These are phyloP conservation scores for Torymus tubicola DNA, from an alignment of 2,888 invertebrate genomes.

Conservation along the genomic window DNA sequence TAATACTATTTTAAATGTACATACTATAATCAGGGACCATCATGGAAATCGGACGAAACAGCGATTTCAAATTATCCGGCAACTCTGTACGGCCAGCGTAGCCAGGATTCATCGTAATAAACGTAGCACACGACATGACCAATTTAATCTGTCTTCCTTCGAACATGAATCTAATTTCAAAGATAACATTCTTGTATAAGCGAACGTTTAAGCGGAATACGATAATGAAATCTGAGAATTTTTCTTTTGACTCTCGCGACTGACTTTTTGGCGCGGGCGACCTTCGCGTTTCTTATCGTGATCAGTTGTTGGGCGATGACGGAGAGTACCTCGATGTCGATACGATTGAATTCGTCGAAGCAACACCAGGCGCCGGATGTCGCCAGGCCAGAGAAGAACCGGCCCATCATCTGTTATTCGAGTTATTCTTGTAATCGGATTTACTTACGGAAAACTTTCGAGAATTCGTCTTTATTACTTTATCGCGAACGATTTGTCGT, in stretches of 20 bases:
- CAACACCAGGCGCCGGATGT: constrained; percentile 96
- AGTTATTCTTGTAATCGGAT: too few relatives aligned
- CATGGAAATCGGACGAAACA: constrained; percentile 93
- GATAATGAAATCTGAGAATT: too few relatives aligned
- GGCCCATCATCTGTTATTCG: constrained; percentile 87
- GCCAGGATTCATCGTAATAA: constrained; percentile 95
- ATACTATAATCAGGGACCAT: constrained; percentile 94
- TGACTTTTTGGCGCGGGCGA: constrained; percentile 80
- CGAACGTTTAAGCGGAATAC: too few relatives aligned
- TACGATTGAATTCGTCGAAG: constrained; percentile 94
- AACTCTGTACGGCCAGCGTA: constrained; percentile 93
- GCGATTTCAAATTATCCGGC: constrained; percentile 91
- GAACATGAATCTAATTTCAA: constrained; percentile 85
- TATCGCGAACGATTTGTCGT: too few relatives aligned
- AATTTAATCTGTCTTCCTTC: constrained; percentile 92
- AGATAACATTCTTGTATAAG: too few relatives aligned
- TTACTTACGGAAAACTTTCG: too few relatives aligned
- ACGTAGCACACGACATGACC: constrained; percentile 88
- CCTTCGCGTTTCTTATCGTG: constrained; percentile 91
- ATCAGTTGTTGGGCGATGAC: constrained; percentile 94
- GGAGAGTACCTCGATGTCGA: constrained; percentile 92
- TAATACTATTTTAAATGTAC: too few relatives aligned
- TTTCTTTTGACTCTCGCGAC: not conserved
- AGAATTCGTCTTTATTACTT: too few relatives aligned
- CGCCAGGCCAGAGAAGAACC: constrained; percentile 92